Evolutionary conservation across 2,113 vertebrate genomes (phyloP), one percentile per base, ranked within the genome.

Genomic region (Psittacula cyanocephala): DNA sequence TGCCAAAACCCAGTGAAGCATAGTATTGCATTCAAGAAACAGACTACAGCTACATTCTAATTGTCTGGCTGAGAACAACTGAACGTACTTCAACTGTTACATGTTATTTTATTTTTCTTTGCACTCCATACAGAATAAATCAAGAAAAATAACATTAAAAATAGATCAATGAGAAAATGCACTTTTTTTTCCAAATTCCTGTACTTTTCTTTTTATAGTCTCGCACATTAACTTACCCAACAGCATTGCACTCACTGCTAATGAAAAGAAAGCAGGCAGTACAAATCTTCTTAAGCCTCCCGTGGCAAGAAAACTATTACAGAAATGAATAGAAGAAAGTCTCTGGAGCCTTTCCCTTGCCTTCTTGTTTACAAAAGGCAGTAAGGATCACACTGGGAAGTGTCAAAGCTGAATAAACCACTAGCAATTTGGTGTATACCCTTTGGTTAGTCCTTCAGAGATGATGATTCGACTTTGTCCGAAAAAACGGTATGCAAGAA

Each of bases 281-380:
- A 97, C 97, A 98, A 98, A 98, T 98, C 97, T 97, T 97, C 96
- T 97, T 92, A 97, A 97, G 92, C 95, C 97, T 98, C 97, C 95
- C 3, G 97, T 98, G 97, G 96, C 94, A 98, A 97, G 96, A 95
- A 98, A 98, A 98, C 97, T 98, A 97, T 98, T 97, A 98, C 50
- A 97, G 89, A 97, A 98, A 98, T 97, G 97, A 98, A 98, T 94
- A 97, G 97, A 95, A 98, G 89, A 89, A 91, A 94, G 91, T 97
- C 97, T 98, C 97, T 92, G 96, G 91, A 98, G 98, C 82, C 91
- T 96, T 97, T 72, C 47, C 69, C 71, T 92, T 97, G 91, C 92
- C 92, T 96, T 95, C 95, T 97, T 98, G 91, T 97, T 98, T 97
- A 97, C 85, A 96, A 97, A 98, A 97, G 95, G 92, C 95, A 91